A percentile compares a stretch with the other conserved stretches of the same genome.
Conservation (phyloP, 1,140 invertebrate genomes). For the Drosophila kurseongensis region DNA sequence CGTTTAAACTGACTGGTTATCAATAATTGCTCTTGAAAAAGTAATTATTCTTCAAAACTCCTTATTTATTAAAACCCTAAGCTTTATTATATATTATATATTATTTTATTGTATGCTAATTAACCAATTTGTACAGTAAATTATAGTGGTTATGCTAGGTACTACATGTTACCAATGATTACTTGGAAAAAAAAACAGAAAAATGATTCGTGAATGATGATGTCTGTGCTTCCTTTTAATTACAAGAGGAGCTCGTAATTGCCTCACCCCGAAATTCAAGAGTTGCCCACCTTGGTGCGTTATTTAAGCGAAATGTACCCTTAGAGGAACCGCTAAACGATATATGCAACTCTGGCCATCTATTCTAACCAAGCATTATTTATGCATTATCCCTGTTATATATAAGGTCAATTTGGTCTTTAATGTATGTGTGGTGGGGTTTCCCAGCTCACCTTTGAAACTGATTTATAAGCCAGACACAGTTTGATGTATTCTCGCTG, state of each 20-base stretch:
- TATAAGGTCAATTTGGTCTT: slow-evolving; percentile 21
- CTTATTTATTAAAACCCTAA: no score
- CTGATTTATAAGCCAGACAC: slow-evolving; percentile 55
- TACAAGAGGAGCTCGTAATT: slow-evolving; percentile 48
- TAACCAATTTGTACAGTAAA: no score
- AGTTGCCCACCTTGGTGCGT: not conserved
- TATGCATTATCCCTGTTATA: slow-evolving; percentile 34
- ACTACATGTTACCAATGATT: not conserved
- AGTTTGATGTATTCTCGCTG: slow-evolving; percentile 31
- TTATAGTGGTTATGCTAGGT: no score
- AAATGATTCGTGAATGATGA: slow-evolving; percentile 13
- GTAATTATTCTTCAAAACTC: no score
- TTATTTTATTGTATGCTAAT: no score
- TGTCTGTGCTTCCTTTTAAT: slow-evolving; percentile 37
- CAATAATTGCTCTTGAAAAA: no score
- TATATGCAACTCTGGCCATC: not conserved
- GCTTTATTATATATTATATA: no score
- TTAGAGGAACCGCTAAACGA: not conserved
- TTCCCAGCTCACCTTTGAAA: not conserved
- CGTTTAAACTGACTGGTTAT: no score
- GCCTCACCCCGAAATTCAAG: slow-evolving; percentile 2
- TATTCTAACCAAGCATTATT: slow-evolving; percentile 16
- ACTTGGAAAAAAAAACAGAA: slow-evolving; percentile 10
- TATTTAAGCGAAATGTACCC: slow-evolving; percentile 11
- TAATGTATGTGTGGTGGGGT: not conserved